Evolutionary conservation across 2,888 invertebrate species (phyloP).

Genomic region (Nomada hirtipes): DNA sequence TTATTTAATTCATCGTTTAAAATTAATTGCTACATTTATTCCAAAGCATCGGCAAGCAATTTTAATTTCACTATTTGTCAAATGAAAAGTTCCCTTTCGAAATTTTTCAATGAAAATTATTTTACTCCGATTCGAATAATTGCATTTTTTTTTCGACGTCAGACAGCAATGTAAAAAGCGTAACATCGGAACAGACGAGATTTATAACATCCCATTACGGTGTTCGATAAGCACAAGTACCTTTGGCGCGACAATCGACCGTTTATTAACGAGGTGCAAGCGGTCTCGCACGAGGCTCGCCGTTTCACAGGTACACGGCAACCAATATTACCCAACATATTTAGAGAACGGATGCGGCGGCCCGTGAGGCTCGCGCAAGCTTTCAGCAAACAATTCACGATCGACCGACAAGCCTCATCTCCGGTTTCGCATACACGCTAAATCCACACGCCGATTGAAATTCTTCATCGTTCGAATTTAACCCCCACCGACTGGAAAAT

Average conservation of each 20-base stretch:
- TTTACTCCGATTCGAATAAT: too few species aligned
- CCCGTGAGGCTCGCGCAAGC: constrained; percentile 32
- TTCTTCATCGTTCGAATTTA: constrained; percentile 37
- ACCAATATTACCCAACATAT: constrained; percentile 59
- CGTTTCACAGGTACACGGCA: constrained; percentile 37
- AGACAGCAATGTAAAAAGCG: background rate
- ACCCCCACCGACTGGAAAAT: constrained; percentile 3
- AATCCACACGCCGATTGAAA: constrained; percentile 44
- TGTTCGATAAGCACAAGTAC: constrained; percentile 15
- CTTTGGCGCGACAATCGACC: constrained; percentile 39
- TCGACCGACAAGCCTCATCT: constrained; percentile 48
- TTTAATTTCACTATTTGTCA: too few species aligned
- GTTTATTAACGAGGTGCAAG: constrained; percentile 55
- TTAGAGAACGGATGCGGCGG: constrained; percentile 57
- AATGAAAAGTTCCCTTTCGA: too few species aligned
- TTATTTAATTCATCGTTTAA: too few species aligned
- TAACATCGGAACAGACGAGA: background rate
- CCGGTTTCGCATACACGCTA: constrained; percentile 34
- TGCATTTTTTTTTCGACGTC: background rate
- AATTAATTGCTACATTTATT: too few species aligned
- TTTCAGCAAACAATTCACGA: constrained; percentile 61
- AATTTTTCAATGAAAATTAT: too few species aligned
- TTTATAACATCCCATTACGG: background rate
- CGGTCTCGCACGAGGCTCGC: constrained; percentile 33
- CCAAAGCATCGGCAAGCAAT: too few species aligned